phyloP scores from a whole-genome alignment of 2,113 vertebrate genomes.

The Noturus placidus region DNA sequence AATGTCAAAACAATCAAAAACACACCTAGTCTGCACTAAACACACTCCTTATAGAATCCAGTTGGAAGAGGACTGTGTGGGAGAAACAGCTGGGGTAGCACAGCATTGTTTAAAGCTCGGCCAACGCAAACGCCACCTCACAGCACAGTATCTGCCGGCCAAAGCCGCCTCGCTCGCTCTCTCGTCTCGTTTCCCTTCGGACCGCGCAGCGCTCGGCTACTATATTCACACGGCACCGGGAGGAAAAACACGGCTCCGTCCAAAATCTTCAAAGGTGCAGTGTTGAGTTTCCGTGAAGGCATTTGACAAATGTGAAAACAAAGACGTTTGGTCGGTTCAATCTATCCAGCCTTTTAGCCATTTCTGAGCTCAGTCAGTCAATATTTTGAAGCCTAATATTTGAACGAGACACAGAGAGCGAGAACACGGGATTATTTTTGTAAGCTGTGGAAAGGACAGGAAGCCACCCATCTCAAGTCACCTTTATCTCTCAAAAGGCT shows the following conservation, averaged over 20 bases:
- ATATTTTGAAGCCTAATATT: constrained; percentile 66
- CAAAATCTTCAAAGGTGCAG: constrained; percentile 51
- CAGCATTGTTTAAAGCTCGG: constrained; percentile 24
- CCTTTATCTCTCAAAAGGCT: constrained; percentile 50
- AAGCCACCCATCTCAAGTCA: constrained; percentile 50
- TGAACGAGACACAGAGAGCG: constrained; percentile 49
- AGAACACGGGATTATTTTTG: constrained; percentile 57
- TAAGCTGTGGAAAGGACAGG: constrained; percentile 28
- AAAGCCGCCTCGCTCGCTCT: neutral
- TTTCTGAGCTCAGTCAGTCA: constrained; percentile 36
- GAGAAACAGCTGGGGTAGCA: constrained; percentile 18
- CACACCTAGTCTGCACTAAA: constrained; percentile 1
- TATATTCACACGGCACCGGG: constrained; percentile 32
- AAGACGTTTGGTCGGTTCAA: constrained; percentile 26
- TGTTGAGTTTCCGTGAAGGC: constrained; percentile 41
- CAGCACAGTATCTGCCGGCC: neutral
- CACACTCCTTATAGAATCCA: constrained; percentile 28
- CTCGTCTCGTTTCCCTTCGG: constrained; percentile 12
- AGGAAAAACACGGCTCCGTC: constrained; percentile 51
- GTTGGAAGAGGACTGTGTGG: neutral
- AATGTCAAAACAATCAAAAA: constrained; percentile 40
- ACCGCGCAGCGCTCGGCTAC: constrained; percentile 24
- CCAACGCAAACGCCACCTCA: constrained; percentile 47
- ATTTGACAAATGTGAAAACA: constrained; percentile 38
- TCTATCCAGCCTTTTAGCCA: constrained; percentile 27